Conservation (phyloP, 2,113 vertebrate genomes). For the Pterocles orientalis region DNA sequence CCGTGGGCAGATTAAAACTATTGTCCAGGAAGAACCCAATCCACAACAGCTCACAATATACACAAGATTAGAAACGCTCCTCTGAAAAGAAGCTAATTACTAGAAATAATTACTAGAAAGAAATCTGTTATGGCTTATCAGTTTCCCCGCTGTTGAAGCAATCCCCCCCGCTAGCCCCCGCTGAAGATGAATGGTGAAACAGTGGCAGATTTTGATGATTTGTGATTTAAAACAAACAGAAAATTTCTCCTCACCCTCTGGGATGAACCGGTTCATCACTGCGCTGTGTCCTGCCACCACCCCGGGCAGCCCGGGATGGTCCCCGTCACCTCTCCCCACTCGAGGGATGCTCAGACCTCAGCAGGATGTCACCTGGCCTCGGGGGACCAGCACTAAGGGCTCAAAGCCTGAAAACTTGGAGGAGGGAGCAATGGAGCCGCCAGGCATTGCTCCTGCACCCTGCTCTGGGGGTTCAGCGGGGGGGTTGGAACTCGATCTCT, state of each 20-base stretch:
- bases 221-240: not conserved
- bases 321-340: not conserved
- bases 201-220: not conserved
- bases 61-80: constrained; percentile 48
- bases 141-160: constrained; percentile 2
- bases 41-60: constrained; percentile 35
- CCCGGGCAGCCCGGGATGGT: not conserved
- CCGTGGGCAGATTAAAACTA: constrained; percentile 20
- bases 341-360: not conserved
- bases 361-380: not conserved
- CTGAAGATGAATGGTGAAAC: not conserved
- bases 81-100: constrained; percentile 73
- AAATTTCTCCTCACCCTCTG: not conserved
- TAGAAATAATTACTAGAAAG: constrained; percentile 71
- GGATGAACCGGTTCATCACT: accelerated
- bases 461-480: not conserved
- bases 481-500: too few species aligned
- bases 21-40: constrained; percentile 38
- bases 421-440: not conserved
- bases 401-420: not conserved
- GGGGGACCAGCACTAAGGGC: not conserved
- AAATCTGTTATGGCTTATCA: constrained; percentile 59
- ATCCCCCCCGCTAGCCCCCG: not conserved
- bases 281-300: not conserved
- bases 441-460: not conserved